These are phyloP conservation scores for Cuculus canorus DNA, from an alignment of 2,797 vertebrate species.

Conservation along the genomic window DNA sequence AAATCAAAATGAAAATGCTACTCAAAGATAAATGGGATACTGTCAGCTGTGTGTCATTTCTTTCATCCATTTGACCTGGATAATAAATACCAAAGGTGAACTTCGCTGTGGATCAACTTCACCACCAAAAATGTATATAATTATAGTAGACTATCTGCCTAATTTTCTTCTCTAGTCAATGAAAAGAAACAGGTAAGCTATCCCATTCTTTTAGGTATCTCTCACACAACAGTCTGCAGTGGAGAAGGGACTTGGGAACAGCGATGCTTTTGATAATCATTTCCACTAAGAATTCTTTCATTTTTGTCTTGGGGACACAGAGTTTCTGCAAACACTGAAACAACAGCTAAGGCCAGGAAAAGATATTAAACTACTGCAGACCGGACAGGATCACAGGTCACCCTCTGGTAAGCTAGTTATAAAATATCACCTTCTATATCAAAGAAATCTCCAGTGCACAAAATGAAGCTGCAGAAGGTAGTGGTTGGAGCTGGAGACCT, in stretches of 20 bases:
- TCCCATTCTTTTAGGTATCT: neutral
- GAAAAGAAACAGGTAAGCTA: neutral
- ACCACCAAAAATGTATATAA: neutral
- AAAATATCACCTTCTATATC: neutral
- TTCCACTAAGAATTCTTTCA: neutral
- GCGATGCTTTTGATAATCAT: neutral
- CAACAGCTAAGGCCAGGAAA: neutral
- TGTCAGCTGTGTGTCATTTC: neutral
- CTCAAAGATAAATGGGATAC: neutral
- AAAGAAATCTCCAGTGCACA: neutral
- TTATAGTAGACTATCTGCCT: neutral
- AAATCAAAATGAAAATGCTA: neutral
- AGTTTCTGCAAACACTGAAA: neutral
- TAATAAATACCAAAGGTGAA: neutral
- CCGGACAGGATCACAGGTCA: neutral
- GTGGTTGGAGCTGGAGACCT: neutral
- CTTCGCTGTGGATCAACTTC: neutral
- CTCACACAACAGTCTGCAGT: neutral
- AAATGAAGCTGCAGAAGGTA: neutral
- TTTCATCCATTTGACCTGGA: neutral
- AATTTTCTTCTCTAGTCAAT: neutral
- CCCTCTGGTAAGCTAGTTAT: neutral
- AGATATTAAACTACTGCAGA: constrained; percentile 3
- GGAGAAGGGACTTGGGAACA: neutral
- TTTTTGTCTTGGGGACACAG: neutral